A percentile compares a stretch with the other conserved stretches of the same genome.
These are phyloP conservation scores for Dicerorhinus sumatrensis DNA, from an alignment of 2,113 vertebrate genomes.

Conservation along the genomic window DNA sequence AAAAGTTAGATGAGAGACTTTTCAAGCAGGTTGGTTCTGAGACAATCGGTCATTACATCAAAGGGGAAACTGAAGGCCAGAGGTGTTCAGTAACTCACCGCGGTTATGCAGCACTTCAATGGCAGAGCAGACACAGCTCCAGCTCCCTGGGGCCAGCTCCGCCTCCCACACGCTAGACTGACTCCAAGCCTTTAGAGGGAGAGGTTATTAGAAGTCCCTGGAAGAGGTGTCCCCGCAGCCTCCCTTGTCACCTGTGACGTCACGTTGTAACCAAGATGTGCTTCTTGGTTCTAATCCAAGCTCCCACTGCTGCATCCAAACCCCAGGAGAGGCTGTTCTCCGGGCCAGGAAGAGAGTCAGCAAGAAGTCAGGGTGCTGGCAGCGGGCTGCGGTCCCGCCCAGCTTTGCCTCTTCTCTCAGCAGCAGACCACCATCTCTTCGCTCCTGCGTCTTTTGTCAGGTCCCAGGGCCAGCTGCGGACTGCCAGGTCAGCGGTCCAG, in stretches of 20 bases:
- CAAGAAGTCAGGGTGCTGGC: neutral
- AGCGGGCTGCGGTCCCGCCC: neutral
- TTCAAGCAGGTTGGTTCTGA: neutral
- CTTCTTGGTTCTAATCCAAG: no score
- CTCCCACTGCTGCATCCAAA: no score
- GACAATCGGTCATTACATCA: neutral
- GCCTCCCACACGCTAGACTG: neutral
- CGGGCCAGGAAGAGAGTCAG: neutral
- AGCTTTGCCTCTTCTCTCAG: neutral
- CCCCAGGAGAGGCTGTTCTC: rapidly evolving
- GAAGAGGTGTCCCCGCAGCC: neutral
- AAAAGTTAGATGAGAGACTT: neutral
- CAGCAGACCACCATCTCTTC: neutral
- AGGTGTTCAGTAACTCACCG: neutral
- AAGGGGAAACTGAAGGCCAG: neutral
- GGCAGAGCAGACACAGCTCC: neutral
- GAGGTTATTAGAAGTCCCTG: neutral
- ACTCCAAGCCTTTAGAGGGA: neutral
- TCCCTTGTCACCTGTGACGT: neutral
- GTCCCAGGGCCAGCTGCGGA: no score
- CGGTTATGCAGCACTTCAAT: neutral
- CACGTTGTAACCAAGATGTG: no score
- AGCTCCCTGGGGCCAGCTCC: neutral
- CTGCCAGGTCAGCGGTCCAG: neutral
- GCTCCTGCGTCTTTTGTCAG: neutral